Evolutionary conservation across 2,888 invertebrate genomes (phyloP).

Genomic region (Chymomyza amoena): DNA sequence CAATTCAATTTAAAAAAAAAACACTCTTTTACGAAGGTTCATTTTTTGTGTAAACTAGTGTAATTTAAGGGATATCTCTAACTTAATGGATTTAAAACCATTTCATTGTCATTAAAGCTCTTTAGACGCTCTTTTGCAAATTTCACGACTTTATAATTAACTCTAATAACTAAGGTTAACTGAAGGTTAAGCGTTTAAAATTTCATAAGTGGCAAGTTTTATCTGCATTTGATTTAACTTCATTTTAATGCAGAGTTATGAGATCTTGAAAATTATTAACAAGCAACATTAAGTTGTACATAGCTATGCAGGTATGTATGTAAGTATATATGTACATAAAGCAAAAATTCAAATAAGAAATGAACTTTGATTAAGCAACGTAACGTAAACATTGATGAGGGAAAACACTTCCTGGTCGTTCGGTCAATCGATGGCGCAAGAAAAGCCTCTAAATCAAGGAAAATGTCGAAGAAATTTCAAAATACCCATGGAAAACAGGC

Average conservation of each 20-base stretch:
- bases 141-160: neutral
- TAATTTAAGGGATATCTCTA: too few species aligned
- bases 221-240: neutral
- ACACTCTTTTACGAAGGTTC: too few species aligned
- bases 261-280: neutral
- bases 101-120: neutral
- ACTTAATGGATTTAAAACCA: neutral
- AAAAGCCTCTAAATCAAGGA: conserved; percentile 46
- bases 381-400: conserved; percentile 22
- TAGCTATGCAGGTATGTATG: neutral
- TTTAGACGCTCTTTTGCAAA: neutral
- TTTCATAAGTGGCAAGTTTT: neutral
- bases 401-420: conserved; percentile 61
- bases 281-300: neutral
- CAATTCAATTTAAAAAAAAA: too few species aligned
- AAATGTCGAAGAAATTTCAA: conserved; percentile 61
- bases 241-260: neutral
- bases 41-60: too few species aligned
- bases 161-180: neutral
- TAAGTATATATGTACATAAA: neutral
- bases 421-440: conserved; percentile 21
- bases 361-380: conserved; percentile 5
- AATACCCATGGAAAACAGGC: conserved; percentile 31
- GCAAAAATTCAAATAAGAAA: neutral
- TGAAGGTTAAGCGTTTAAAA: neutral